Conservation (phyloP, 2,888 invertebrate genomes). For the Leptura quadrifasciata region DNA sequence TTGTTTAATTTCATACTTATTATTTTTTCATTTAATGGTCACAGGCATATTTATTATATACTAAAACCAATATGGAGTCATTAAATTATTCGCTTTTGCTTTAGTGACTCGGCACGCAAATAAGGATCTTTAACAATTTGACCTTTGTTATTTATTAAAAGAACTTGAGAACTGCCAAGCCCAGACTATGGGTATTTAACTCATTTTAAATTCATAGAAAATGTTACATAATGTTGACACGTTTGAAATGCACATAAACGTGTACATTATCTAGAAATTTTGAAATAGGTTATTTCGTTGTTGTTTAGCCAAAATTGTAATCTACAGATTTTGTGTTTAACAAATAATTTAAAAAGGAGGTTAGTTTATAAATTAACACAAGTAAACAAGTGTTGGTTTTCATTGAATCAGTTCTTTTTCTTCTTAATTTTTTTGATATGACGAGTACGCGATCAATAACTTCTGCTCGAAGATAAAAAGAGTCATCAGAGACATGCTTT, state of each 20-base stretch:
- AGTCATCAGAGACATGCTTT: too few relatives aligned
- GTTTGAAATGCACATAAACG: conserved; percentile 19
- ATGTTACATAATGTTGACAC: conserved; percentile 18
- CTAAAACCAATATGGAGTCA: background rate
- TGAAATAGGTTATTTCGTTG: conserved; percentile 16
- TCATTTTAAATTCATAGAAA: conserved; percentile 28
- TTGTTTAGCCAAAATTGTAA: conserved; percentile 15
- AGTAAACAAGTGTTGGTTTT: background rate
- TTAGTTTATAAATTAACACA: background rate
- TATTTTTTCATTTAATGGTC: too few relatives aligned
- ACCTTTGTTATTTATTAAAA: conserved; percentile 27
- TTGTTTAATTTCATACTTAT: too few relatives aligned
- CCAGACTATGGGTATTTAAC: conserved; percentile 13
- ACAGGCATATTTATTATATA: background rate
- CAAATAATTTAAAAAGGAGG: background rate
- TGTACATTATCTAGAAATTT: background rate
- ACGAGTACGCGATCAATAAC: too few relatives aligned
- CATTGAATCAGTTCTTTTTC: too few relatives aligned
- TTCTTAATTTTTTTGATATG: too few relatives aligned
- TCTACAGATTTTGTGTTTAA: background rate
- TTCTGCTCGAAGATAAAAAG: too few relatives aligned
- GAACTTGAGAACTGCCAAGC: conserved; percentile 27
- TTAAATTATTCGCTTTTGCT: background rate
- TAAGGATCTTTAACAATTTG: conserved; percentile 8
- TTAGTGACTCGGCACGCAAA: background rate